phyloP scores from a whole-genome alignment of 2,113 vertebrate species.

The Gadus chalcogrammus region DNA sequence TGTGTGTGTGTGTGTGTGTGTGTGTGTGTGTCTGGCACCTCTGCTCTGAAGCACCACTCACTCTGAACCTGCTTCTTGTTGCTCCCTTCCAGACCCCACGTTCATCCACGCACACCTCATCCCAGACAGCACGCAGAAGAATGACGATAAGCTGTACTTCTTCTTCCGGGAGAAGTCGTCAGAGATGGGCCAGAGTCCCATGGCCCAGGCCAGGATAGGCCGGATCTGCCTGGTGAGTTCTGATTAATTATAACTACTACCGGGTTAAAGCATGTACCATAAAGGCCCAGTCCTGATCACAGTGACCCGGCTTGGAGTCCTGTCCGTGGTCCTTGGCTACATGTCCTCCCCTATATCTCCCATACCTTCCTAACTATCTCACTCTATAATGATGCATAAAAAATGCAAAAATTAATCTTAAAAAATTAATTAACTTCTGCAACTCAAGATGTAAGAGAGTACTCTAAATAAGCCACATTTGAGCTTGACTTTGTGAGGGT shows the following conservation, averaged over 20 bases:
- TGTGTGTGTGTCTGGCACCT: constrained; percentile 1
- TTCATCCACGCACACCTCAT: constrained; percentile 94
- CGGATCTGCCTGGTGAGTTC: constrained; percentile 92
- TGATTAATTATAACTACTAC: constrained; percentile 9
- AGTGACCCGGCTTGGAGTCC: too few relatives aligned
- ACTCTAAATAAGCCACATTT: too few relatives aligned
- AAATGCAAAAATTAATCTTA: too few relatives aligned
- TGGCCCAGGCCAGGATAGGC: constrained; percentile 91
- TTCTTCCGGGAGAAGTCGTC: constrained; percentile 97
- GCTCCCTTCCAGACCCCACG: constrained; percentile 80
- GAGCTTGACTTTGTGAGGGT: too few relatives aligned
- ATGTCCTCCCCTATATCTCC: too few relatives aligned
- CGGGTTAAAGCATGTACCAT: too few relatives aligned
- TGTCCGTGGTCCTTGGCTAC: too few relatives aligned
- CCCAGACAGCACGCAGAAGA: constrained; percentile 93
- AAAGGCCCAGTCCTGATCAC: too few relatives aligned
- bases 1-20: neutral
- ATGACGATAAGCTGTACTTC: constrained; percentile 98
- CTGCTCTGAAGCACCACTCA: neutral
- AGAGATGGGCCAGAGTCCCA: constrained; percentile 88
- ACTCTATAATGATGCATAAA: too few relatives aligned
- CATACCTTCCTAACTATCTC: too few relatives aligned
- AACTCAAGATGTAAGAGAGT: too few relatives aligned
- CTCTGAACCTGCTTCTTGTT: neutral
- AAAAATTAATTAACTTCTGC: too few relatives aligned